Base-by-base conservation (phyloP, 37 sponge, comb jelly and placozoan genomes). In the Cliona cf. orientalis region DNA sequence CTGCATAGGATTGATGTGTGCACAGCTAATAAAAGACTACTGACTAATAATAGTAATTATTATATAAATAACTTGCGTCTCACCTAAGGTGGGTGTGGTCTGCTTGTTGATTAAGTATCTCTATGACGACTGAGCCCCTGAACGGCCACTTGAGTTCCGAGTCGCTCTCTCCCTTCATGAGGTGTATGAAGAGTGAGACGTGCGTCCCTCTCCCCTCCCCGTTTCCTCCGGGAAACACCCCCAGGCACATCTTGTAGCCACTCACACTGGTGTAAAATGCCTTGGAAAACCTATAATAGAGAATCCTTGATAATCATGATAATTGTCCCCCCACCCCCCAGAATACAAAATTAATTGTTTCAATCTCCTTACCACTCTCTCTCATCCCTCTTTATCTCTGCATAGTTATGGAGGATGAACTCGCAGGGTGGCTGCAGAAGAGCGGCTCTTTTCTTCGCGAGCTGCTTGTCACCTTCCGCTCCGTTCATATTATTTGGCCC, bases 101-200 rank as follows among this genome's bases (percentile, higher is more conserved):
- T 28, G 22, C 63, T 22, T n/a, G 12, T n/a, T 61, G 63, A 28
- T 61, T 61, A 21, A 26, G 22, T n/a, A 61, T 5, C 26, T 61
- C 28, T 22, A 61, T 22, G 17, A n/a, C 63, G 23, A 61, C 28
- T 6, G 28, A 26, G 17, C 28, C 28, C 26, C 22, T 61, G 23
- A 61, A 61, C 7, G 63, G 63, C 63, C 63, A 61, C 28, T 61
- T 61, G 26, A 61, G 63, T 25, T 25, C 28, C 12, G 28, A 26
- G 26, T 61, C 63, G 28, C 22, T 25, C 28, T 61, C 63, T n/a
- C 63, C 63, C n/a, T 61, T 61, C 63, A 61, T 61, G 25, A 61
- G 12, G 63, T 61, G 63, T 12, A 61, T 28, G 23, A 61, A 61
- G 5, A 61, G 26, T 25, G 63, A 61, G 7, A 61, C 28, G 23